Base-by-base conservation (phyloP, 2,888 invertebrate genomes). In the Plagodis pulveraria region DNA sequence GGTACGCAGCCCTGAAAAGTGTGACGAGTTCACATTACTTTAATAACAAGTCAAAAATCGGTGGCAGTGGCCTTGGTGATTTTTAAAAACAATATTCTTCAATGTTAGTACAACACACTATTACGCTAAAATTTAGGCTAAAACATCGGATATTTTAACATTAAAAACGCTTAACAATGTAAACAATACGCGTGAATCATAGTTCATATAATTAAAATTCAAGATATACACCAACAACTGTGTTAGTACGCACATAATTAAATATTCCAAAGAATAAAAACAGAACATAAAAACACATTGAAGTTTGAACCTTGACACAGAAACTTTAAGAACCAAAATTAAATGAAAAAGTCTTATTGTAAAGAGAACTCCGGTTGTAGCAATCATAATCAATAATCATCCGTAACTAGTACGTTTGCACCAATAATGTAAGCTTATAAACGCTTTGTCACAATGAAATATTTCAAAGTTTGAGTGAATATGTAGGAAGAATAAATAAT, bases 121-220 rank as follows among this genome's bases (percentile, higher is more conserved):
- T 22, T 22, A 22, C 22, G 22, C 22, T 22, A 22, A 22, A 22
- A 22, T 22, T 4, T 38, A 38, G 38, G 2, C 6, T 1, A 38
- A 38, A 38, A 38, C 9, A 38, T 8, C 9, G 2, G 6, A 38
- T 8, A 38, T 1, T 38, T 38, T 38, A 22, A 22, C 4, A 22
- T 2, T 22, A 22, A 22, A 22, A 22, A 22, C 22, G 22, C 9
- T 38, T 0, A n/a, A 41, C 48, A 51, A 60, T 56, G 54, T 60
- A 60, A 60, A 64, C 56, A 62, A 61, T 45, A 41, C 47, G 47
- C 52, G 55, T 58, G 58, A 62, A 42, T 56, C 58, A 56, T 50
- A n/a, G 54, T 61, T 62, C 58, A 58, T 41, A 32, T 32, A 45
- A 56, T 63, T 56, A 59, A 56, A 54, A 63, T 56, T 58, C 50